Evolutionary conservation across 2,797 vertebrate species (phyloP).

Genomic region (Acrocephalus scirpaceus): DNA sequence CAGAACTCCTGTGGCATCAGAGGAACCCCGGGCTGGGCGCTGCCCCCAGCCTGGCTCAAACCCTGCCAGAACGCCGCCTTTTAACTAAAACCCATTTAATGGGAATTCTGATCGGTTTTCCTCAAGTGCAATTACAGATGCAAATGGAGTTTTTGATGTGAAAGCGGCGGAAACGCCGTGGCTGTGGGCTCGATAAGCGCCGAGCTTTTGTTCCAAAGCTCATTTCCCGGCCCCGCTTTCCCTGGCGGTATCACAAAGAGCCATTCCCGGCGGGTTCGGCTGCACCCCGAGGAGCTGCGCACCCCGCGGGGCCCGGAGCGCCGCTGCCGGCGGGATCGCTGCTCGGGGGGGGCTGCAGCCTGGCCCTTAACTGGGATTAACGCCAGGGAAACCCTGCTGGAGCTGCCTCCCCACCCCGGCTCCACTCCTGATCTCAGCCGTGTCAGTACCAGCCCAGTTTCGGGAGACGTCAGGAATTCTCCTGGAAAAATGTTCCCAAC

Average conservation of each 20-base stretch:
- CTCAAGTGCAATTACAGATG: not conserved
- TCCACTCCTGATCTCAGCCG: not conserved
- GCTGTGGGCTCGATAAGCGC: not conserved
- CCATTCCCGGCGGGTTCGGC: not conserved
- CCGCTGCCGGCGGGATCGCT: not conserved
- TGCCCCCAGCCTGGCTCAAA: not conserved
- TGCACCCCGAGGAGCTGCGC: not conserved
- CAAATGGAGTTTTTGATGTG: not conserved
- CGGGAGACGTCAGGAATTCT: not conserved
- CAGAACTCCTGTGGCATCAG: accelerated
- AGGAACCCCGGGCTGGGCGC: not conserved
- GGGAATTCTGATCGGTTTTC: not conserved
- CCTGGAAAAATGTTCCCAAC: not conserved
- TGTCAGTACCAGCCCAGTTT: not conserved
- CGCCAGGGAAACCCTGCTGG: accelerated
- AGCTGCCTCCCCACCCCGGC: accelerated
- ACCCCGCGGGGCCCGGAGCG: not conserved
- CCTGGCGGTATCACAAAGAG: not conserved
- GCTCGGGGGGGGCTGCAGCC: not conserved
- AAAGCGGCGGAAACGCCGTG: not conserved
- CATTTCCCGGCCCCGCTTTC: not conserved
- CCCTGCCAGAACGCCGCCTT: not conserved
- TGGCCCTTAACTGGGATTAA: not conserved
- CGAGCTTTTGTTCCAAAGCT: not conserved
- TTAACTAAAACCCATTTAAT: not conserved